Conservation (phyloP, 2,113 vertebrate species). For the Pardalotus punctatus region DNA sequence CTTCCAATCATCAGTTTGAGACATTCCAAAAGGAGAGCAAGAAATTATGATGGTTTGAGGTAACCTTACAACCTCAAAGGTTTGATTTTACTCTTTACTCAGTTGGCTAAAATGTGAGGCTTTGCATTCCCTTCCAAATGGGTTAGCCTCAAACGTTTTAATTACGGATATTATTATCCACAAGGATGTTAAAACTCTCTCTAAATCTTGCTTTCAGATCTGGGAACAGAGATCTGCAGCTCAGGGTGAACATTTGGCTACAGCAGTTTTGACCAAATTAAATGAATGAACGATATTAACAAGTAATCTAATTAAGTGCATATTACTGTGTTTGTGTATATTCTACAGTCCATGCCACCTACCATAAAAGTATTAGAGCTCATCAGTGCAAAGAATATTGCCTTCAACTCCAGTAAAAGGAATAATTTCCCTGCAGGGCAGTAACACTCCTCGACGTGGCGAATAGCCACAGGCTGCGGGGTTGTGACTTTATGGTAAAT, state of each 20-base stretch:
- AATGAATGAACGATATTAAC: constrained; percentile 58
- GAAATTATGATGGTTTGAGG: not conserved
- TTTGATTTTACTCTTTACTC: not conserved
- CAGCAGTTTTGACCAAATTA: constrained; percentile 54
- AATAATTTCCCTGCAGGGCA: constrained; percentile 68
- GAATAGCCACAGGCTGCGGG: constrained; percentile 58
- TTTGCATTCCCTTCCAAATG: not conserved
- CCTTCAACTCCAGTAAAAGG: constrained; percentile 62
- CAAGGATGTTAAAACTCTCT: not conserved
- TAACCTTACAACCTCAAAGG: not conserved
- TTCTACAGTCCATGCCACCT: constrained; percentile 43
- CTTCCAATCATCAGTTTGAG: not conserved
- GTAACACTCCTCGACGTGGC: constrained; percentile 44
- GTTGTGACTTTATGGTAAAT: constrained; percentile 68
- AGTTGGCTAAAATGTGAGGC: not conserved
- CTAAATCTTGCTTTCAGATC: not conserved
- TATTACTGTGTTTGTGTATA: constrained; percentile 58
- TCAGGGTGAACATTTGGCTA: constrained; percentile 42
- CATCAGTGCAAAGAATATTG: constrained; percentile 62
- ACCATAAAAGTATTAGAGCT: constrained; percentile 68
- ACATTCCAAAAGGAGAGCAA: not conserved
- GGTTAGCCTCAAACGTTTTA: not conserved
- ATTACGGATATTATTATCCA: not conserved
- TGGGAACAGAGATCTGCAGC: not conserved
- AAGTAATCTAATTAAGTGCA: constrained; percentile 62